These are phyloP conservation scores for Drosophila melanogaster DNA, from an alignment of 1,140 invertebrate genomes.

Conservation along the genomic window DNA sequence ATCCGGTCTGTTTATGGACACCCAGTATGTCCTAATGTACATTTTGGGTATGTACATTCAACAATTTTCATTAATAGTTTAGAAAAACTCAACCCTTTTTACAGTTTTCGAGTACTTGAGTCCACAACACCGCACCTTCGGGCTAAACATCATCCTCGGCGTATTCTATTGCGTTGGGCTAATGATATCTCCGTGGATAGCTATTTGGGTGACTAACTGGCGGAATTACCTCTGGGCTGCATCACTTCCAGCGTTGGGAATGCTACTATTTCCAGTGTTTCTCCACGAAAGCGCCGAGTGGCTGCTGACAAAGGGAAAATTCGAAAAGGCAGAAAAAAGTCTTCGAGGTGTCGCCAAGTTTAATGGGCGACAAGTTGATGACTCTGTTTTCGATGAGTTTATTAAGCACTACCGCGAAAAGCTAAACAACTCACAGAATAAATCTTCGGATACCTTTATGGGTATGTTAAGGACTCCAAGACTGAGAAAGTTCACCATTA, in stretches of 20 bases:
- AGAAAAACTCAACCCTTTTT: not conserved
- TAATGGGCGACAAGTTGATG: slow-evolving; percentile 85
- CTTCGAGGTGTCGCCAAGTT: slow-evolving; percentile 86
- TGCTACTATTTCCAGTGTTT: slow-evolving; percentile 85
- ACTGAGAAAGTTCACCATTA: slow-evolving; percentile 85
- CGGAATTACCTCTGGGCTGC: slow-evolving; percentile 85
- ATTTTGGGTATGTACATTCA: slow-evolving; percentile 85
- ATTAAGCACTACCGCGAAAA: slow-evolving; percentile 67
- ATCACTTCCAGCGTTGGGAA: slow-evolving; percentile 85
- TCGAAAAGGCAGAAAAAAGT: slow-evolving; percentile 85
- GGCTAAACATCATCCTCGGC: slow-evolving; percentile 86
- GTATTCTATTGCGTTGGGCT: slow-evolving; percentile 86
- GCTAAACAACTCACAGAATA: slow-evolving; percentile 35
- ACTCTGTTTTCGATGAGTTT: slow-evolving; percentile 84
- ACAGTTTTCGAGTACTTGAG: slow-evolving; percentile 87
- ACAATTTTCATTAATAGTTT: too few relatives aligned
- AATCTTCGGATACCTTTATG: slow-evolving; percentile 76
- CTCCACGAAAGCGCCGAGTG: slow-evolving; percentile 88
- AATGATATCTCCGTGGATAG: slow-evolving; percentile 86
- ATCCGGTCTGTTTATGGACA: slow-evolving; percentile 87
- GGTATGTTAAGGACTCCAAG: slow-evolving; percentile 86
- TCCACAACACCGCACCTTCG: slow-evolving; percentile 86
- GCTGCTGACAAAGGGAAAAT: slow-evolving; percentile 86
- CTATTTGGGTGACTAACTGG: slow-evolving; percentile 86
- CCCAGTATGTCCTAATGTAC: slow-evolving; percentile 87